These are phyloP conservation scores for Lineus longissimus DNA, from an alignment of 1,140 invertebrate genomes.

Conservation along the genomic window DNA sequence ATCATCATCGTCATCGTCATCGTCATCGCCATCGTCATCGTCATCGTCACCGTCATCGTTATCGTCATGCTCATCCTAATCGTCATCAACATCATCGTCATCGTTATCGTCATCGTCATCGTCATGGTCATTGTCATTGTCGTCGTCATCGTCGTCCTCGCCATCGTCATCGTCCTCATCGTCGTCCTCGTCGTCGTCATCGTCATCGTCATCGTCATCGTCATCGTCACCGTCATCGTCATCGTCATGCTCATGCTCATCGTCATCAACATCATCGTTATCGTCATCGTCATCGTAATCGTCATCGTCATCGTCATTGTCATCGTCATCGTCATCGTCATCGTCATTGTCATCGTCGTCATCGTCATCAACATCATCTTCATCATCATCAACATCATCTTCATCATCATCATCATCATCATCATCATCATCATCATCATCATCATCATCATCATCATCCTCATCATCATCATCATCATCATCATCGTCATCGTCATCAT, in stretches of 20 bases:
- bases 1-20: constrained; percentile 15
- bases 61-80: not conserved
- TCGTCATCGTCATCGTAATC: constrained; percentile 11
- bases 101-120: not conserved
- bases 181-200: constrained; percentile 4
- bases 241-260: constrained; percentile 8
- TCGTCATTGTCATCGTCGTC: too few relatives aligned
- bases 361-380: too few relatives aligned
- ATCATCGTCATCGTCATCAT: constrained; percentile 7
- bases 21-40: too few relatives aligned
- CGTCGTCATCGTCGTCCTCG: not conserved
- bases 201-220: constrained; percentile 11
- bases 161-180: not conserved
- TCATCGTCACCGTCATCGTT: constrained; percentile 7
- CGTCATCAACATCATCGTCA: not conserved
- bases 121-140: not conserved
- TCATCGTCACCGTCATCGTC: constrained; percentile 12
- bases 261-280: constrained; percentile 10
- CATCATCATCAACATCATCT: too few relatives aligned
- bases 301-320: constrained; percentile 15
- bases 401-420: not conserved
- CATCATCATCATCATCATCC: not conserved
- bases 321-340: constrained; percentile 10
- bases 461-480: constrained; percentile 1
- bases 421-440: not conserved